Percentiles rank a stretch among this genome's conserved stretches.
phyloP scores from a whole-genome alignment of 1,140 invertebrate genomes.

The Drusus annulatus region DNA sequence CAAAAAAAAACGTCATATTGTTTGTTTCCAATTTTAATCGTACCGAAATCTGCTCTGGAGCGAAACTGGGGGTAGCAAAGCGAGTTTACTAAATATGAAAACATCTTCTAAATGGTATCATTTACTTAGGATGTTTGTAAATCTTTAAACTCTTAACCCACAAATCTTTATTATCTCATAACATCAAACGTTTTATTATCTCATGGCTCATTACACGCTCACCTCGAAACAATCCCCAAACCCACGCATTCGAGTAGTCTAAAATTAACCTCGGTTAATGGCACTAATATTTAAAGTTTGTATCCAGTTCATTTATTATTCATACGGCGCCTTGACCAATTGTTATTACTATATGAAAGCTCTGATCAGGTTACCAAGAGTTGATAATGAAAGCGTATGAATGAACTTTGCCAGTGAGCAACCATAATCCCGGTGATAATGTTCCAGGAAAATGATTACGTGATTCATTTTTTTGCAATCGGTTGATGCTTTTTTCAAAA shows the following conservation, averaged over 20 bases:
- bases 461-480: slow-evolving; percentile 35
- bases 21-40: no score
- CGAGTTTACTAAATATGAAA: no score
- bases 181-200: no score
- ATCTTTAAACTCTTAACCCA: no score
- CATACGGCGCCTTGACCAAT: background rate
- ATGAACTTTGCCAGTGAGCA: background rate
- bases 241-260: background rate
- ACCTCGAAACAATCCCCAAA: background rate
- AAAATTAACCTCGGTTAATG: slow-evolving; percentile 3
- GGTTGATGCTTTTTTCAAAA: slow-evolving; percentile 9
- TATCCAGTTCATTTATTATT: background rate
- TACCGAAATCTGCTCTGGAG: no score
- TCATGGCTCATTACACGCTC: no score
- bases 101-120: no score
- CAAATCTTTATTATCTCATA: no score
- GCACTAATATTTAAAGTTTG: background rate
- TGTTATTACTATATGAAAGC: slow-evolving; percentile 15
- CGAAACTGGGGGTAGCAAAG: no score
- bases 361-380: slow-evolving; percentile 21
- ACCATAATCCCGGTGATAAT: background rate
- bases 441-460: slow-evolving; percentile 35
- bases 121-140: no score
- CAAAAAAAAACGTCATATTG: no score
- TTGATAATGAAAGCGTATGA: slow-evolving; percentile 30